phyloP scores from a whole-genome alignment of 2,888 invertebrate genomes.

The Orthosia incerta region DNA sequence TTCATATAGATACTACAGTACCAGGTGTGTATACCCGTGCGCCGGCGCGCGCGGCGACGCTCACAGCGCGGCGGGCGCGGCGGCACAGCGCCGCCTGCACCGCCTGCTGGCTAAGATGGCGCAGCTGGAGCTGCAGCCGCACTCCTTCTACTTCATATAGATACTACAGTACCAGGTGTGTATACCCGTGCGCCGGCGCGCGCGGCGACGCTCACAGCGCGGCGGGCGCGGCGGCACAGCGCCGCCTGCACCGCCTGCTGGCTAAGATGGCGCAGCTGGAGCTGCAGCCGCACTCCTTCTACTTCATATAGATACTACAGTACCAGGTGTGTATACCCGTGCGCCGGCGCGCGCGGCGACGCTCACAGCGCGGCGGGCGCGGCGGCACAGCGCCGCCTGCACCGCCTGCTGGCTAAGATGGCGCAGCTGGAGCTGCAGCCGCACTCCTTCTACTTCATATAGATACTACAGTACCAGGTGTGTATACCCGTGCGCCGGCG shows the following conservation, averaged over 20 bases:
- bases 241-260: slow-evolving; percentile 97
- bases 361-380: slow-evolving; percentile 63
- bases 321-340: slow-evolving; percentile 33
- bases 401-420: slow-evolving; percentile 99
- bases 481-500: slow-evolving; percentile 53
- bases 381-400: slow-evolving; percentile 94
- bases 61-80: slow-evolving; percentile 67
- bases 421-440: slow-evolving; percentile 96
- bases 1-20: slow-evolving; percentile 74
- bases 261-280: slow-evolving; percentile 99
- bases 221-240: slow-evolving; percentile 86
- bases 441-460: slow-evolving; percentile 86
- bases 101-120: slow-evolving; percentile 99
- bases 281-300: slow-evolving; percentile 86
- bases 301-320: slow-evolving; percentile 77
- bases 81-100: slow-evolving; percentile 95
- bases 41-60: slow-evolving; percentile 55
- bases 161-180: no score
- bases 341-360: slow-evolving; percentile 57
- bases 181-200: slow-evolving; percentile 53
- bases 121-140: slow-evolving; percentile 94
- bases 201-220: slow-evolving; percentile 49
- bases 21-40: slow-evolving; percentile 41
- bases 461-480: slow-evolving; percentile 30
- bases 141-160: slow-evolving; percentile 86